phyloP scores from a whole-genome alignment of 2,888 invertebrate species.

The Amblyjoppa fuscipennis region DNA sequence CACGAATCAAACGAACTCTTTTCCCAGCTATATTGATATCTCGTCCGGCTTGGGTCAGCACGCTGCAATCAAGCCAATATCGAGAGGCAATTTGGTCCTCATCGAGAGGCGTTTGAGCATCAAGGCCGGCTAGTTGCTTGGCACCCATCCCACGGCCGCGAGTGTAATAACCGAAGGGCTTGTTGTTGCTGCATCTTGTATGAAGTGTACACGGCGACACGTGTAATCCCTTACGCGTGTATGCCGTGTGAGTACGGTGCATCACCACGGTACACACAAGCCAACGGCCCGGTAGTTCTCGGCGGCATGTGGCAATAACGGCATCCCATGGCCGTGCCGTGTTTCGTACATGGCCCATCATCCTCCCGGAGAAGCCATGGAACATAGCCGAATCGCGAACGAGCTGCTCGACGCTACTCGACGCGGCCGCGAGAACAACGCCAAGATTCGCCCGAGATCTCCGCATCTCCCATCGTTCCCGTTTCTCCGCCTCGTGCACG shows the following conservation, averaged over 20 bases:
- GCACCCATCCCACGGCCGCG: slow-evolving; percentile 15
- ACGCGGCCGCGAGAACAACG: slow-evolving; percentile 47
- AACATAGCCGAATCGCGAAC: slow-evolving; percentile 31
- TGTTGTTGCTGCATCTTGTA: slow-evolving; percentile 27
- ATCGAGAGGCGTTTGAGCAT: slow-evolving; percentile 35
- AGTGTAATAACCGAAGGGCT: slow-evolving; percentile 54
- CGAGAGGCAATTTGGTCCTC: slow-evolving; percentile 22
- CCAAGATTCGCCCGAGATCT: slow-evolving; percentile 19
- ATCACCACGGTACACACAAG: not conserved
- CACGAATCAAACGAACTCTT: not conserved
- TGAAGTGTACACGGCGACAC: slow-evolving; percentile 50
- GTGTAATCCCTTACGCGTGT: slow-evolving; percentile 56
- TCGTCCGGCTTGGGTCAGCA: not conserved
- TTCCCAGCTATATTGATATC: not conserved
- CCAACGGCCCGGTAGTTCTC: not conserved
- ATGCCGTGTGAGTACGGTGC: not conserved
- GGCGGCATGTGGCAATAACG: slow-evolving; percentile 27
- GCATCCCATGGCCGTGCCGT: not conserved
- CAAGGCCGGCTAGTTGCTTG: not conserved
- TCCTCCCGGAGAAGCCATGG: not conserved
- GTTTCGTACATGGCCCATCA: not conserved
- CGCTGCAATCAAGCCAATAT: slow-evolving; percentile 16
- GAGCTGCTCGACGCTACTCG: slow-evolving; percentile 38
- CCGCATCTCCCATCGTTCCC: not conserved
- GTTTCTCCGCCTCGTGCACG: slow-evolving; percentile 1